phyloP scores from a whole-genome alignment of 2,797 vertebrate genomes.

The Anguilla megastoma region DNA sequence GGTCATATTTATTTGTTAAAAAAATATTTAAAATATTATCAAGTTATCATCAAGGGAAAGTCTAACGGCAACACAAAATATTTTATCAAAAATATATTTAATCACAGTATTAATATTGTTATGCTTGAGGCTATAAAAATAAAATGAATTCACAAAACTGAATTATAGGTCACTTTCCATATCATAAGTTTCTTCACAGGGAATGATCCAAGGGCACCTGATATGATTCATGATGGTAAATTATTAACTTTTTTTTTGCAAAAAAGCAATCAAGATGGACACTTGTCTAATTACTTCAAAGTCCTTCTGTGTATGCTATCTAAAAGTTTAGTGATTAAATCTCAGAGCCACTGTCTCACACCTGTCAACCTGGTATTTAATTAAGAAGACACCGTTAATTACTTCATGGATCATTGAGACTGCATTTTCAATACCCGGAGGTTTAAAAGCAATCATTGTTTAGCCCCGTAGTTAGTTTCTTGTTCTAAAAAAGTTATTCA shows the following conservation, averaged over 20 bases:
- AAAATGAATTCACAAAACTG: neutral
- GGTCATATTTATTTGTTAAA: neutral
- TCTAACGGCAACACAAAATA: neutral
- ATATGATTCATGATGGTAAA: neutral
- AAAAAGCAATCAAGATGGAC: slow-evolving; percentile 65
- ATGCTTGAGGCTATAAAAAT: neutral
- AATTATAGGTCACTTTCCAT: neutral
- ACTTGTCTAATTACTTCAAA: slow-evolving; percentile 71
- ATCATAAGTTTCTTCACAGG: neutral
- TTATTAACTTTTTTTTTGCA: slow-evolving; percentile 41
- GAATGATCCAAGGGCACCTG: neutral
- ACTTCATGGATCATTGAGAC: slow-evolving; percentile 60
- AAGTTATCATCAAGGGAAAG: neutral
- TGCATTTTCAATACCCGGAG: slow-evolving; percentile 44
- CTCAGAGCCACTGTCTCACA: slow-evolving; percentile 54
- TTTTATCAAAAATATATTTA: neutral
- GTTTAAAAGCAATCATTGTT: slow-evolving; percentile 28
- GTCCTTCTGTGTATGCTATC: slow-evolving; percentile 51
- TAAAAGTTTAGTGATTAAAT: slow-evolving; percentile 64
- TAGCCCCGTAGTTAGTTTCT: slow-evolving; percentile 14
- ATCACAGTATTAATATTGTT: neutral
- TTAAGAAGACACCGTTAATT: slow-evolving; percentile 66
- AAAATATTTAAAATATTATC: neutral
- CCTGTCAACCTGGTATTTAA: slow-evolving; percentile 68
- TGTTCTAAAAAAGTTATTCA: slow-evolving; percentile 19